Evolutionary conservation across 2,797 vertebrate species (phyloP), one percentile per base, ranked within the genome.

Genomic region (Nyctalus aviator): DNA sequence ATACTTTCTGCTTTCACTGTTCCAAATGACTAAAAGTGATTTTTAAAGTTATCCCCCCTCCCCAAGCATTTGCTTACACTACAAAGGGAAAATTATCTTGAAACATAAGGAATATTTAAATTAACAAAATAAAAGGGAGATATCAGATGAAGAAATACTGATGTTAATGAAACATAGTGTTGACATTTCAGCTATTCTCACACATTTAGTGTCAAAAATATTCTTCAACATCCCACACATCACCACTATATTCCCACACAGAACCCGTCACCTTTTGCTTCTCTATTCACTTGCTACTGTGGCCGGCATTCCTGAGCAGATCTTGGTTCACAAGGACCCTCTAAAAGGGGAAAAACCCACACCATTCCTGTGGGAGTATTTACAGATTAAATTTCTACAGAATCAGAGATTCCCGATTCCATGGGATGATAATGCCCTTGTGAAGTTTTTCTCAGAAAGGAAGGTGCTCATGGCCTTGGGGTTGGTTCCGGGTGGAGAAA

Each of bases 71-170:
- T 95, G 57, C 76, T 95, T 93, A 90, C 3, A 46, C 35, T 64
- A 13, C 50, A 57, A 93, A 93, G 90, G 75, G 46, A 83, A 77
- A 88, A 78, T 95, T 88, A 90, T 71, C 84, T 90, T 46, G 90
- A 92, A 97, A 93, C 89, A 95, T 92, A 94, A 96, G 97, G 90
- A 88, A 95, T 88, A 57, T 96, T 97, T 96, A 97, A 97, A 97
- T 97, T 97, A 97, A 97, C 92, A 93, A 91, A 41, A 0, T 79
- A 96, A 95, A 91, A 92, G 79, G 62, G 69, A 89, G 46, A 59
- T 81, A 75, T 64, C 57, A 44, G 21, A 72, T 46, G 37, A 84
- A 77, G 78, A 37, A 95, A 94, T 95, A 79, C 96, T 97, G 96
- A 96, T 97, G 96, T 96, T 85, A 79, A 88, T 48, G 81, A 95